Evolutionary conservation across 2,888 invertebrate genomes (phyloP).

Genomic region (Scaptodrosophila latifasciaeformis): DNA sequence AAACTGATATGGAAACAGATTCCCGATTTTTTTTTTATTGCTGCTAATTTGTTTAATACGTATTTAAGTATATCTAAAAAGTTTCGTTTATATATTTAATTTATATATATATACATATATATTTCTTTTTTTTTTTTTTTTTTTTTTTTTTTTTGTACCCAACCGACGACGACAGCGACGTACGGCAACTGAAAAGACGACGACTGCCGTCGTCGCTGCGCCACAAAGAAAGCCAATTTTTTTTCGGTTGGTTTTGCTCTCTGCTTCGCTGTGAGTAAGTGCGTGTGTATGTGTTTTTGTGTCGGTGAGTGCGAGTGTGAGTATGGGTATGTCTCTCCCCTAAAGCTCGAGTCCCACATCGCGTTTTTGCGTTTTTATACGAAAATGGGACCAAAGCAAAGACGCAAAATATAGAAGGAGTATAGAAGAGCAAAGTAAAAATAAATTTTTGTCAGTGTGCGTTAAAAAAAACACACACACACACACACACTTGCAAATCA

Average conservation of each 20-base stretch:
- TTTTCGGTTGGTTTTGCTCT: constrained; percentile 32
- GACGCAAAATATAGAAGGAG: constrained; percentile 38
- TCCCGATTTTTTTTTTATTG: constrained; percentile 11
- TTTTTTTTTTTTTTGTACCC: too few relatives aligned
- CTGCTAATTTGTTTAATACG: constrained; percentile 8
- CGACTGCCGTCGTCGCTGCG: constrained; percentile 36
- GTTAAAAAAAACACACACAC: background rate
- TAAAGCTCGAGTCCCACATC: constrained; percentile 44
- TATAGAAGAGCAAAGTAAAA: constrained; percentile 15
- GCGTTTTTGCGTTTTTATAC: constrained; percentile 29
- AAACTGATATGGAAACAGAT: constrained; percentile 22
- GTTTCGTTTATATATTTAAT: too few relatives aligned
- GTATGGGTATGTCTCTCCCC: constrained; percentile 28
- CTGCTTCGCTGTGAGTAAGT: constrained; percentile 24
- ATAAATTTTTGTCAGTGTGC: background rate
- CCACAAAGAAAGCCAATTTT: constrained; percentile 42
- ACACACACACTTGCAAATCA: too few relatives aligned
- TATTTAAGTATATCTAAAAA: background rate
- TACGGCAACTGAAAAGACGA: constrained; percentile 59
- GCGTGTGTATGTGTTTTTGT: constrained; percentile 23
- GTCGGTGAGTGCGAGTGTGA: constrained; percentile 20
- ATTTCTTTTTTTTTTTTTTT: too few relatives aligned
- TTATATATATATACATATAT: too few relatives aligned
- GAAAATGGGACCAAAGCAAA: constrained; percentile 49
- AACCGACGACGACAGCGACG: constrained; percentile 65